Conservation (phyloP, 2,797 vertebrate genomes). For the Leptatherina wallacei region DNA sequence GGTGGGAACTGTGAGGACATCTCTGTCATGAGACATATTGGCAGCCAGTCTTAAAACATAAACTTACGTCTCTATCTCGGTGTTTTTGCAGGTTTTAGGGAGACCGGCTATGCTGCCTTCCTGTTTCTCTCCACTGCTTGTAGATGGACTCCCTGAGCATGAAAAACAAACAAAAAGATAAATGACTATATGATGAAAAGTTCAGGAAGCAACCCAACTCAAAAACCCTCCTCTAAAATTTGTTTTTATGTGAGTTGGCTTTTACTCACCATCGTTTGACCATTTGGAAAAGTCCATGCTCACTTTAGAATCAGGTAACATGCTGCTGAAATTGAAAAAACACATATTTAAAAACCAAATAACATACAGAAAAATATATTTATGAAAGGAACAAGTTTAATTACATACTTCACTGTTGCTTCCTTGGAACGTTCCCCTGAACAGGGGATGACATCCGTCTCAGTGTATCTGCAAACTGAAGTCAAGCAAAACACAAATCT, state of each 20-base stretch:
- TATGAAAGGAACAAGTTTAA: neutral
- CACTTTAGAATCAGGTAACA: constrained; percentile 84
- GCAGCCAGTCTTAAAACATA: neutral
- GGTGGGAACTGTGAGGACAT: neutral
- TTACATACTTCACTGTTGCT: constrained; percentile 87
- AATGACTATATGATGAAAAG: neutral
- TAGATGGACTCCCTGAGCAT: constrained; percentile 91
- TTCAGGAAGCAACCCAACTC: neutral
- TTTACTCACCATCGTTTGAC: constrained; percentile 89
- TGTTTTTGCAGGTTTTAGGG: constrained; percentile 79
- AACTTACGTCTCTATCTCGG: constrained; percentile 90
- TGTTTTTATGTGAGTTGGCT: no score
- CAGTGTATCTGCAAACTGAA: constrained; percentile 89
- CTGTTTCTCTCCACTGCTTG: constrained; percentile 92
- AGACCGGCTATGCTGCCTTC: constrained; percentile 83
- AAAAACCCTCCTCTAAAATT: neutral
- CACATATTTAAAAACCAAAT: constrained; percentile 4
- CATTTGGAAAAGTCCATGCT: constrained; percentile 90
- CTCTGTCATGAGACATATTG: neutral
- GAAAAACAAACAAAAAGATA: constrained; percentile 10
- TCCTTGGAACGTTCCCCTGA: constrained; percentile 91
- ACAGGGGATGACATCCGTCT: constrained; percentile 94
- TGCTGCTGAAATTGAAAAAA: constrained; percentile 52
- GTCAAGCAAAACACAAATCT: constrained; percentile 79
- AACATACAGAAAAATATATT: neutral